Base-by-base conservation (phyloP, 2,888 invertebrate genomes). In the Dermolepida albohirtum region DNA sequence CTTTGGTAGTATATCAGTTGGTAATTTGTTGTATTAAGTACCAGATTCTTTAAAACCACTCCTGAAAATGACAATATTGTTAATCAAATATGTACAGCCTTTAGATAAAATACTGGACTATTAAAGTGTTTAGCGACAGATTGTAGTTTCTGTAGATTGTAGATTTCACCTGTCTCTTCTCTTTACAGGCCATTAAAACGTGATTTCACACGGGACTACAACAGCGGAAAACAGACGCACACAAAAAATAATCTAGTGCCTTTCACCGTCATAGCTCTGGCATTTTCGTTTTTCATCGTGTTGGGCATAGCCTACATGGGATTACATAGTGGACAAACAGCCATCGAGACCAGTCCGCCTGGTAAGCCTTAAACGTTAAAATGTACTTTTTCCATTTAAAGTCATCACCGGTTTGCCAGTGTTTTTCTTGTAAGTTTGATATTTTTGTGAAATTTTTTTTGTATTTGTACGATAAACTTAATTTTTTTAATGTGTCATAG, bases 241-340 rank as follows among this genome's bases (percentile, higher is more conserved):
- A 80, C 87, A 72, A 87, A 87, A 76, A 88, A 87, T 76, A 89
- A 89, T 76, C 81, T 90, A 52, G 89, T 91, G 63, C 90, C 90
- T 1, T 86, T 89, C 71, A 85, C 89, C 47, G 85, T 91, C 47
- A 85, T 91, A 66, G 87, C 85, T 14, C 82, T 87, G 47, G 87
- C 88, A 6, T 84, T 88, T 67, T 83, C 89, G 79, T 91, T 91
- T 84, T 89, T 91, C 85, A 83, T 89, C 78, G 83, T 87, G 74
- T 85, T 91, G 76, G 87, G 87, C 74, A 87, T 90, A 75, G 85
- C 90, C 83, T 91, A 91, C 81, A 84, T 90, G 81, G 90, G 90
- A 74, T 89, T 89, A 82, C 86, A 85, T 78, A 87, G 86, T 68
- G 88, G 88, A 73, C 86, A 87, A 47, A 84, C 87, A 6, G 85